Evolutionary conservation across 2,797 vertebrate species (phyloP), one percentile per base, ranked within the genome.

Genomic region (Spinus olivaceus): DNA sequence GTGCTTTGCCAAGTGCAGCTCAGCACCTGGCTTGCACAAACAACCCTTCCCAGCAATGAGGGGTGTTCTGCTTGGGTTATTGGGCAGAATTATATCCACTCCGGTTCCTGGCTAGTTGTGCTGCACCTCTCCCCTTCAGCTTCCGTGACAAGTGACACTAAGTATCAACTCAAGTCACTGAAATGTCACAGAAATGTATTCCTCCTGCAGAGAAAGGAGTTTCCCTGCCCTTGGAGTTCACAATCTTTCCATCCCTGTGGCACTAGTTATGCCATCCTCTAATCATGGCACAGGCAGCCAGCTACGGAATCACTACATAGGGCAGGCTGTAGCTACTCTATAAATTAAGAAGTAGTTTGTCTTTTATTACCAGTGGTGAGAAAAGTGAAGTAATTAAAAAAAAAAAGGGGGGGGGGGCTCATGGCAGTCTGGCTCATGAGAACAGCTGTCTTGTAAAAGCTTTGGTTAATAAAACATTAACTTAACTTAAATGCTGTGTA

Each of bases 401-500:
- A 61, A 23, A 16, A 39, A 32, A 14, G 7, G 22, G 14, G 14
- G 8, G 22, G 14, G 16, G 8, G 14, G 18, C 37, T 94, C 2
- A 12, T 14, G 49, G 39, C 35, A 91, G 6, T 33, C 32, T 41
- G 23, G 32, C 46, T 82, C 8, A 4, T 41, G 66, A 76, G 49
- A 92, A 66, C 24, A 70, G 42, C 64, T 64, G 57, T 78, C 83
- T 77, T 63, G 69, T 92, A 83, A 95, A 94, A 69, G 25, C 53
- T 86, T 84, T 63, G 70, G 37, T 80, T 87, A 97, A 92, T 96
- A 95, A 96, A 95, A 87, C 63, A 92, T 94, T 84, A 94, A 92
- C 72, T 85, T 53, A 66, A 91, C 69, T 86, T 56, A 67, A 92
- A 46, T 6, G 46, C 74, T 84, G 56, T 87, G 88, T 92, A 85